A percentile compares a stretch with the other conserved stretches of the same genome.
phyloP scores from a whole-genome alignment of 2,888 invertebrate species.

The Drosophila kuntzei region DNA sequence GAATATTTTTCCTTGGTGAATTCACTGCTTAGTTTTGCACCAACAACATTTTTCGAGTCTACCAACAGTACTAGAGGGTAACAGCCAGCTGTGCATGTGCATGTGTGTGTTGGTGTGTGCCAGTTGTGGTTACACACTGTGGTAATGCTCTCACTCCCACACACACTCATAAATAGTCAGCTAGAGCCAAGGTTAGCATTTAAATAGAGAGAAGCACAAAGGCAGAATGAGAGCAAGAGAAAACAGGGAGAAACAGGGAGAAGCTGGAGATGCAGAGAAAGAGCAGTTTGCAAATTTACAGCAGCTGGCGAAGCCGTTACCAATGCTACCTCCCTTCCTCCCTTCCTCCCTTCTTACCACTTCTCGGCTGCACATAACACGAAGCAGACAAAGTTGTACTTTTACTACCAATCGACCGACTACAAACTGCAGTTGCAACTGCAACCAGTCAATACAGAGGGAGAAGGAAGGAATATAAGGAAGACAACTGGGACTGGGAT shows the following conservation, averaged over 20 bases:
- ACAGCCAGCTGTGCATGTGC: conserved; percentile 25
- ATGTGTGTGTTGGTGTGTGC: conserved; percentile 20
- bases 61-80: no score
- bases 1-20: no score
- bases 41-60: no score
- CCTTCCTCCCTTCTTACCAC: neutral
- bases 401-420: conserved; percentile 59
- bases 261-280: neutral
- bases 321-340: neutral
- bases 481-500: neutral
- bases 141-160: conserved; percentile 38
- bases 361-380: neutral
- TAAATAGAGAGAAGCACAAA: conserved; percentile 3
- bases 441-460: neutral
- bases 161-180: conserved; percentile 13
- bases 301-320: conserved; percentile 35
- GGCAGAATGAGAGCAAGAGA: neutral
- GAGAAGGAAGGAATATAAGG: neutral
- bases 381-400: conserved; percentile 72
- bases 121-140: conserved; percentile 55
- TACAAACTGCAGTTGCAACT: conserved; percentile 47
- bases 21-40: no score
- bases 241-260: neutral
- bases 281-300: conserved; percentile 49
- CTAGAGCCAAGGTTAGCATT: conserved; percentile 51